Percentiles rank a stretch among this genome's conserved stretches.
Evolutionary conservation across 2,113 vertebrate species (phyloP).

Genomic region (Melanotaenia duboulayi): DNA sequence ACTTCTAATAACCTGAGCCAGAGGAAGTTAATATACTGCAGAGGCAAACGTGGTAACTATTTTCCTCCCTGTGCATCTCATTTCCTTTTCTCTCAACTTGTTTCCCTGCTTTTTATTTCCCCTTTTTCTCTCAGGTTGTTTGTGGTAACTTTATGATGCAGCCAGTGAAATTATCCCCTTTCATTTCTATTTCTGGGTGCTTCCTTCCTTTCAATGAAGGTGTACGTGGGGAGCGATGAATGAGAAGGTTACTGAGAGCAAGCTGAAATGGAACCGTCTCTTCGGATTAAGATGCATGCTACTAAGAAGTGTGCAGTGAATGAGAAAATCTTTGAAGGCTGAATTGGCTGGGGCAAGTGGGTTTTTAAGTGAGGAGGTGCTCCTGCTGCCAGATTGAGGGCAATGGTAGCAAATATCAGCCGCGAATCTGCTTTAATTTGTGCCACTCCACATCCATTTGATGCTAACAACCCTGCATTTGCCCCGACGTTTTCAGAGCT

Average conservation of each 20-base stretch:
- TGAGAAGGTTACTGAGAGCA: constrained; percentile 61
- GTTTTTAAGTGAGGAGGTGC: constrained; percentile 13
- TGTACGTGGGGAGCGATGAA: constrained; percentile 43
- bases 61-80: constrained; percentile 27
- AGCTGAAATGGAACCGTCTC: constrained; percentile 71
- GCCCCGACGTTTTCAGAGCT: constrained; percentile 25
- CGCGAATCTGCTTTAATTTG: constrained; percentile 45
- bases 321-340: constrained; percentile 42
- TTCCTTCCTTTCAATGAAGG: constrained; percentile 55
- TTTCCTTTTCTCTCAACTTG: constrained; percentile 35
- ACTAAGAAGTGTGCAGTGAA: constrained; percentile 50
- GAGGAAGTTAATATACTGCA: constrained; percentile 39
- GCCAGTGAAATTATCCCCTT: constrained; percentile 60
- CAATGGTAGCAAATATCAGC: constrained; percentile 47
- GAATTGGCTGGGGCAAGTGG: background rate
- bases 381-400: constrained; percentile 39
- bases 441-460: constrained; percentile 26
- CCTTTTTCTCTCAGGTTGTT: constrained; percentile 40
- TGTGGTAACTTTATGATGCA: constrained; percentile 49
- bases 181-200: constrained; percentile 62
- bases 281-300: constrained; percentile 73
- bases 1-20: constrained; percentile 22
- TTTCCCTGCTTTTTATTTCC: constrained; percentile 35
- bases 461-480: constrained; percentile 48
- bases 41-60: constrained; percentile 34